These are phyloP conservation scores for Microplitis demolitor DNA, from an alignment of 1,140 invertebrate genomes.

Conservation along the genomic window DNA sequence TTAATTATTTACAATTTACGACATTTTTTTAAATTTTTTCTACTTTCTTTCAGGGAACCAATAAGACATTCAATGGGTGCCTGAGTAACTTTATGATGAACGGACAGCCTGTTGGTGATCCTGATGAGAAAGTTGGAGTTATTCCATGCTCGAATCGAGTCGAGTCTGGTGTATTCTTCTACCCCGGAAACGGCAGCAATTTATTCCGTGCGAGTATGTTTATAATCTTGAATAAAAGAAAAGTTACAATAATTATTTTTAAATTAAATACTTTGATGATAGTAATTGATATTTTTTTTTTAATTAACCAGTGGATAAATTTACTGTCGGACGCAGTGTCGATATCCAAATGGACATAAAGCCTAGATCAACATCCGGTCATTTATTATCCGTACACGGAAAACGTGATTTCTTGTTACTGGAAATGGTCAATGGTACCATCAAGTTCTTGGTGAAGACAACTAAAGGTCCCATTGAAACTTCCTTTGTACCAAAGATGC, in stretches of 20 bases:
- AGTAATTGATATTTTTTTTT: not conserved
- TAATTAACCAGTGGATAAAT: slow-evolving; percentile 66
- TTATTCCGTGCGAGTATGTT: slow-evolving; percentile 69
- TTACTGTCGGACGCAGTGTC: slow-evolving; percentile 77
- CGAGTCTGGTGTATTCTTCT: slow-evolving; percentile 91
- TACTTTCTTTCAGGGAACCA: slow-evolving; percentile 59
- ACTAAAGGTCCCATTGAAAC: slow-evolving; percentile 80
- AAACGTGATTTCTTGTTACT: slow-evolving; percentile 82
- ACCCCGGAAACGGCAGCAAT: slow-evolving; percentile 68
- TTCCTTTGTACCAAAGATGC: slow-evolving; percentile 71
- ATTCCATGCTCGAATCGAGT: slow-evolving; percentile 81
- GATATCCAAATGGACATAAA: slow-evolving; percentile 87
- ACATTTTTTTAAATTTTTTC: slow-evolving; percentile 5
- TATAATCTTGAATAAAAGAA: not conserved
- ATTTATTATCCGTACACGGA: slow-evolving; percentile 82
- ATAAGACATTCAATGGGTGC: slow-evolving; percentile 83
- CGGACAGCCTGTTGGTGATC: slow-evolving; percentile 67
- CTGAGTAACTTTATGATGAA: slow-evolving; percentile 80
- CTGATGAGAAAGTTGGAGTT: slow-evolving; percentile 65
- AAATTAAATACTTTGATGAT: not conserved
- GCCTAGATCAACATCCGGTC: slow-evolving; percentile 80
- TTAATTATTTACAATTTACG: slow-evolving; percentile 11
- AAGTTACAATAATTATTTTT: not conserved
- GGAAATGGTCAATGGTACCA: slow-evolving; percentile 84
- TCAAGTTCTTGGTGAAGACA: slow-evolving; percentile 85